These are phyloP conservation scores for Arvicanthis niloticus DNA, from an alignment of 2,113 vertebrate species.

Conservation along the genomic window DNA sequence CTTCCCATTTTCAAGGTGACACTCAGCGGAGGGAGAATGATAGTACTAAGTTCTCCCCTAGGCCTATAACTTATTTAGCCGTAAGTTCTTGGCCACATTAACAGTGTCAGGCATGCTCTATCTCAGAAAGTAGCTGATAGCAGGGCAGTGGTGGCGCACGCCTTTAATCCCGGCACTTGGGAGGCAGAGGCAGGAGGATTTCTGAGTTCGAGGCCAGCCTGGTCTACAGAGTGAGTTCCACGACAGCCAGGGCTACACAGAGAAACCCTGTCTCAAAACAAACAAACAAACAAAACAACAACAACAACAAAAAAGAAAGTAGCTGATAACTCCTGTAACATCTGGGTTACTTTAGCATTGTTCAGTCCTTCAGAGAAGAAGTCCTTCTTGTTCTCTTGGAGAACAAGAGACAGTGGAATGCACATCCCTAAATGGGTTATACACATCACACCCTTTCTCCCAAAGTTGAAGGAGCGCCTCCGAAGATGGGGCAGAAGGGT, in stretches of 20 bases:
- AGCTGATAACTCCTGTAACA: neutral
- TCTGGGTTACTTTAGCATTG: neutral
- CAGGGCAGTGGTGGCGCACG: too few relatives aligned
- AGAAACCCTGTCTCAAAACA: too few relatives aligned
- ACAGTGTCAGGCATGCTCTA: neutral
- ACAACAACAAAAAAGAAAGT: neutral
- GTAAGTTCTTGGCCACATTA: neutral
- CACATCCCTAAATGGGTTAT: neutral
- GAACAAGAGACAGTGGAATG: neutral
- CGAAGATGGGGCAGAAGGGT: neutral
- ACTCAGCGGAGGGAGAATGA: neutral
- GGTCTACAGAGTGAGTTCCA: too few relatives aligned
- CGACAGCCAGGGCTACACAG: too few relatives aligned
- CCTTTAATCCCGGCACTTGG: too few relatives aligned
- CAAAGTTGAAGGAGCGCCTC: neutral
- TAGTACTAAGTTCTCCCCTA: neutral
- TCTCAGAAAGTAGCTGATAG: neutral
- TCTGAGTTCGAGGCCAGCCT: too few relatives aligned
- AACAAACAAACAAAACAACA: too few relatives aligned
- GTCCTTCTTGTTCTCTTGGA: neutral
- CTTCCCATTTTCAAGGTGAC: neutral
- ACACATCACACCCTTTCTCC: neutral
- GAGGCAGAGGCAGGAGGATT: too few relatives aligned
- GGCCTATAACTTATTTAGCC: neutral
- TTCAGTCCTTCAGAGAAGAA: neutral